Conservation (phyloP, 2,797 vertebrate genomes). For the Myripristis jacobus region DNA sequence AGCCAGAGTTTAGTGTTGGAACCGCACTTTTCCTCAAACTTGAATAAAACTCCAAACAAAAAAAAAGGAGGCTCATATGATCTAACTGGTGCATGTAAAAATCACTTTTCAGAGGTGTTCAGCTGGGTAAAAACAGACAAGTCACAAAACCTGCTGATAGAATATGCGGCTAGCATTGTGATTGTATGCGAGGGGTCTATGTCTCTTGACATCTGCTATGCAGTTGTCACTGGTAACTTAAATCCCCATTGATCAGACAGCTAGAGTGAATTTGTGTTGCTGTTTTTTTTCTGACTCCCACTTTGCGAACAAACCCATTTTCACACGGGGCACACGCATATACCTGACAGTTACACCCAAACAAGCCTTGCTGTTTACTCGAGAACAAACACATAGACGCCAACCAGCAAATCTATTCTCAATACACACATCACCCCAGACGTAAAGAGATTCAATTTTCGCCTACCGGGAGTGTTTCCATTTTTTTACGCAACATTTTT, state of each 20-base stretch:
- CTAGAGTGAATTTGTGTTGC: conserved; percentile 80
- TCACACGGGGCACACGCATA: conserved; percentile 81
- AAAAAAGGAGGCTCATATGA: conserved; percentile 54
- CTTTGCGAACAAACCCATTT: conserved; percentile 85
- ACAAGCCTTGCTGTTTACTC: conserved; percentile 84
- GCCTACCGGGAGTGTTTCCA: conserved; percentile 84
- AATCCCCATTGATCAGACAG: conserved; percentile 85
- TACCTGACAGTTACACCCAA: conserved; percentile 86
- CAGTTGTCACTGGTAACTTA: conserved; percentile 84
- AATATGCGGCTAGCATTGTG: conserved; percentile 66
- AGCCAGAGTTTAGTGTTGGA: conserved; percentile 73
- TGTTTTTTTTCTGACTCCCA: conserved; percentile 82
- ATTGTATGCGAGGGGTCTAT: conserved; percentile 66
- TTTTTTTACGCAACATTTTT: conserved; percentile 81
- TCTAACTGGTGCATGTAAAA: conserved; percentile 72
- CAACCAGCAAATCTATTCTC: conserved; percentile 86
- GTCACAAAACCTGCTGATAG: conserved; percentile 72
- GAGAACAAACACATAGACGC: conserved; percentile 84
- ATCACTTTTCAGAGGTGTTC: conserved; percentile 74
- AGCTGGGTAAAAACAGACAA: conserved; percentile 74
- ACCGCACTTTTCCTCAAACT: conserved; percentile 72
- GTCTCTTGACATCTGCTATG: conserved; percentile 81
- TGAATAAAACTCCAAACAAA: conserved; percentile 65
- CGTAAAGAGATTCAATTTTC: conserved; percentile 86
- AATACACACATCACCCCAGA: conserved; percentile 86